Percentiles rank a stretch among this genome's conserved stretches.
Conservation (phyloP, 1,140 invertebrate genomes). For the Drosophila prosaltans region DNA sequence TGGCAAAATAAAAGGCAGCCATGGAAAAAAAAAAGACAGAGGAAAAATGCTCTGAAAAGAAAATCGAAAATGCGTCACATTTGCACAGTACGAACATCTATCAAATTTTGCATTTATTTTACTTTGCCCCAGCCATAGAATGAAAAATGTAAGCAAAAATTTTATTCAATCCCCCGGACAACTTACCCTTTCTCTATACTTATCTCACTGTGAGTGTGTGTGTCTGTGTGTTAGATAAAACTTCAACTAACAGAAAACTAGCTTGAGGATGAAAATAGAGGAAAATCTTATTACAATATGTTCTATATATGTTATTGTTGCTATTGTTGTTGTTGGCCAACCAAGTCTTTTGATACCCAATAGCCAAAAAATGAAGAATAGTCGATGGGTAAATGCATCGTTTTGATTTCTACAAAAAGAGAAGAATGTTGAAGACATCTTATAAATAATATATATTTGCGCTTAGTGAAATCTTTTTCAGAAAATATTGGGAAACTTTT, state of each 20-base stretch:
- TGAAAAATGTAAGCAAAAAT: conserved; percentile 31
- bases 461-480: too few relatives aligned
- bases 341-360: conserved; percentile 1
- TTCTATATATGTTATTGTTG: conserved; percentile 12
- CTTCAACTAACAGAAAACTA: conserved; percentile 27
- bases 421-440: too few relatives aligned
- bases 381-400: too few relatives aligned
- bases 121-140: conserved; percentile 24
- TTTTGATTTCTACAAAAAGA: too few relatives aligned
- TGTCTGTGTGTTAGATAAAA: conserved; percentile 52
- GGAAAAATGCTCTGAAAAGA: conserved; percentile 28
- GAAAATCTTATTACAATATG: conserved; percentile 67
- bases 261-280: conserved; percentile 33
- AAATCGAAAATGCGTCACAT: conserved; percentile 69
- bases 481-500: too few relatives aligned
- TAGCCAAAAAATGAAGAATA: background rate
- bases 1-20: conserved; percentile 1
- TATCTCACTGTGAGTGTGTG: conserved; percentile 10
- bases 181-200: conserved; percentile 13
- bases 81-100: conserved; percentile 69
- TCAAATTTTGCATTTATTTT: conserved; percentile 68
- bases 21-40: background rate
- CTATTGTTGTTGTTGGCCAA: background rate
- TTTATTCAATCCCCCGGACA: background rate
- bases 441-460: too few relatives aligned